Evolutionary conservation across 2,797 vertebrate genomes (phyloP).

Genomic region (Trachops cirrhosus): DNA sequence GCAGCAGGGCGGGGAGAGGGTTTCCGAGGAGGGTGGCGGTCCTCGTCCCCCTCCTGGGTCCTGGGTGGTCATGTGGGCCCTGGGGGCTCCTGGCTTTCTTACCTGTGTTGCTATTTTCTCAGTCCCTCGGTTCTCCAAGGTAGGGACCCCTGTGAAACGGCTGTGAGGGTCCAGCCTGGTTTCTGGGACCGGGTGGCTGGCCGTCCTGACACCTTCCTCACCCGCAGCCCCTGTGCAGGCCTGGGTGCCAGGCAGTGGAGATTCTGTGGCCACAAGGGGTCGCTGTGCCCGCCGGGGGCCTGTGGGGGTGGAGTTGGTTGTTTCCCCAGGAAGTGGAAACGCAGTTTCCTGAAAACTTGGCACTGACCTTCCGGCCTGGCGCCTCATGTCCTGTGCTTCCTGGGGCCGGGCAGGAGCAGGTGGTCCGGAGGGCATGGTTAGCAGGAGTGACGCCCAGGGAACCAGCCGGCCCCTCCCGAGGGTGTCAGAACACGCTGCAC

Average conservation of each 20-base stretch:
- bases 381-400: neutral
- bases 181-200: neutral
- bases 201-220: rapidly evolving
- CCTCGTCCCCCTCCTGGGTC: neutral
- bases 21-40: neutral
- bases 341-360: neutral
- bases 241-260: neutral
- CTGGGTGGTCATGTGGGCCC: neutral
- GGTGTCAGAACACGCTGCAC: neutral
- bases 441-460: neutral
- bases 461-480: neutral
- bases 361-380: neutral
- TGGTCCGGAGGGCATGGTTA: rapidly evolving
- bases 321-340: neutral
- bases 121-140: rapidly evolving
- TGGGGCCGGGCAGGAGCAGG: neutral
- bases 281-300: too few species aligned
- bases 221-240: neutral
- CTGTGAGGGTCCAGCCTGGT: neutral
- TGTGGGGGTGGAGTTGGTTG: rapidly evolving
- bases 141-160: neutral
- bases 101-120: rapidly evolving
- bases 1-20: neutral
- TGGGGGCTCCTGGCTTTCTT: neutral
- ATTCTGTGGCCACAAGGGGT: neutral